phyloP scores from a whole-genome alignment of 2,113 vertebrate species.

The Xiphorhynchus elegans region DNA sequence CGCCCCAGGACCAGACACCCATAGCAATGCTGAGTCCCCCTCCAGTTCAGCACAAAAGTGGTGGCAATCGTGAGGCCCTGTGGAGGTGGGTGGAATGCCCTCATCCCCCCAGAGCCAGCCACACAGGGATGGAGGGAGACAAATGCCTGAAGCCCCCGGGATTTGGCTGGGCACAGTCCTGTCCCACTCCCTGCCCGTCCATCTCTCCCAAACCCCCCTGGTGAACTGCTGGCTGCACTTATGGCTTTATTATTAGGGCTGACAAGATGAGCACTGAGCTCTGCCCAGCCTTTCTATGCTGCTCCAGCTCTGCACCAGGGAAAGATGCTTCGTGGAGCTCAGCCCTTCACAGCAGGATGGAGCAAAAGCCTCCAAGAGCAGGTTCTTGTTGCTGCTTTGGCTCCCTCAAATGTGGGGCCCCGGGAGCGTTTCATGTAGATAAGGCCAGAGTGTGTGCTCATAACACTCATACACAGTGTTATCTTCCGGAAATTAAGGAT shows the following conservation, averaged over 20 bases:
- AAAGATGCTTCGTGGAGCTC: not conserved
- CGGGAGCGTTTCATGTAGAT: constrained; percentile 24
- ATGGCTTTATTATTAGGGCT: not conserved
- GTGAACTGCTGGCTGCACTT: accelerated
- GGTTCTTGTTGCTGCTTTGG: not conserved
- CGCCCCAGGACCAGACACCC: not conserved
- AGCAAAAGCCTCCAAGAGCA: accelerated
- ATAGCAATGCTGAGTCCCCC: accelerated
- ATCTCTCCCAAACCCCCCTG: not conserved
- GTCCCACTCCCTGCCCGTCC: accelerated
- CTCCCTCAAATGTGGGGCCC: not conserved
- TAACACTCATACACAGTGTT: not conserved
- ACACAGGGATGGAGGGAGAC: not conserved
- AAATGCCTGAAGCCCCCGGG: not conserved
- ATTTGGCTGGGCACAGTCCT: not conserved
- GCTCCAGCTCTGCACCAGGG: not conserved
- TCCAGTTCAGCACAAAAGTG: not conserved
- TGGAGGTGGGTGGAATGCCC: not conserved
- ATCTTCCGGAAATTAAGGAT: not conserved
- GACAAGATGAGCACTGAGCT: not conserved
- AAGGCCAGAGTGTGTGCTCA: not conserved
- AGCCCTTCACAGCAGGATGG: accelerated
- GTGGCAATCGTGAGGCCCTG: not conserved
- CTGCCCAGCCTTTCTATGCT: accelerated
- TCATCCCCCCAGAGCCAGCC: accelerated